Evolutionary conservation across 2,888 invertebrate genomes (phyloP).

Genomic region (Nemapogon koenigi): DNA sequence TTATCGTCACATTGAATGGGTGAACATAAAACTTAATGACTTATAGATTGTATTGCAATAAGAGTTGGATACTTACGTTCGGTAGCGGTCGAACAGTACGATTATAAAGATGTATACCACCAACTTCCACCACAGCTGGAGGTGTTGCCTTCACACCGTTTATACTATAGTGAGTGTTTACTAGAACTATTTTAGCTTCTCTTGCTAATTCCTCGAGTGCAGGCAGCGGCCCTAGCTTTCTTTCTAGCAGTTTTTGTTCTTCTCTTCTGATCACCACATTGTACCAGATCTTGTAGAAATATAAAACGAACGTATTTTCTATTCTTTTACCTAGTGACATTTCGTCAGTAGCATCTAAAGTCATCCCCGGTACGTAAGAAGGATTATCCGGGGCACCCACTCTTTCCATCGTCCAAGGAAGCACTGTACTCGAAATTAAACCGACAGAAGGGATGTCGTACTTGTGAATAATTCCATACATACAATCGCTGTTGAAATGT

Average conservation of each 20-base stretch:
- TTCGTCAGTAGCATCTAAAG: constrained; percentile 26
- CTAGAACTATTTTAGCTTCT: constrained; percentile 46
- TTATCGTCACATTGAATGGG: no score
- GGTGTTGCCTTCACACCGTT: constrained; percentile 42
- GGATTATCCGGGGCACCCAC: constrained; percentile 44
- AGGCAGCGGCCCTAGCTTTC: constrained; percentile 36
- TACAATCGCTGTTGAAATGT: constrained; percentile 54
- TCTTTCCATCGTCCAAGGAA: constrained; percentile 39
- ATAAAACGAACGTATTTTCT: constrained; percentile 36
- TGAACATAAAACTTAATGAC: no score
- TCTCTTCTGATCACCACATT: constrained; percentile 23
- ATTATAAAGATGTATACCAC: no score
- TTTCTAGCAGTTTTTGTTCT: constrained; percentile 31
- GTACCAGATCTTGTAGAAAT: constrained; percentile 24
- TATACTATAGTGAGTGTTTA: constrained; percentile 50
- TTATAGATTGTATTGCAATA: no score
- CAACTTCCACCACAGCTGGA: constrained; percentile 55
- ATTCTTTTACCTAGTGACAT: constrained; percentile 45
- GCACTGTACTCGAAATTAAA: constrained; percentile 35
- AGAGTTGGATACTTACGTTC: no score
- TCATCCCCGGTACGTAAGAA: constrained; percentile 35
- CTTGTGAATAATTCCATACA: constrained; percentile 41
- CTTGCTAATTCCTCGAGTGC: constrained; percentile 34
- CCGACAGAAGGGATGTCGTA: constrained; percentile 42
- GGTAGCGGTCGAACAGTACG: no score